Conservation (phyloP, 2,113 vertebrate genomes). For the Eretmochelys imbricata region DNA sequence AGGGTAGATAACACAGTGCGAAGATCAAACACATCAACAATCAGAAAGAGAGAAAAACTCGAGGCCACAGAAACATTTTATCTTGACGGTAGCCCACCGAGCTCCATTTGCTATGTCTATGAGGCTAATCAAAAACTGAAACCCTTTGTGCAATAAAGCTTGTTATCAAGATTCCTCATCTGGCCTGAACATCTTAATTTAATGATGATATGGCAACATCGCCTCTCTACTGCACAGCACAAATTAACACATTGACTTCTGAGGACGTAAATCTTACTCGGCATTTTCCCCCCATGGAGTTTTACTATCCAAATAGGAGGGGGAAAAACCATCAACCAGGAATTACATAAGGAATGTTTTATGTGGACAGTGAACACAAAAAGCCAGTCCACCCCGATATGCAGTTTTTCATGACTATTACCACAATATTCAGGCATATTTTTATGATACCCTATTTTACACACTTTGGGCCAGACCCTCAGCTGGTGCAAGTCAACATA, state of each 20-base stretch:
- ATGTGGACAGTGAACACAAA: background rate
- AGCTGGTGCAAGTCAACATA: background rate
- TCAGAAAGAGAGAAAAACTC: background rate
- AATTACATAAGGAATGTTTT: background rate
- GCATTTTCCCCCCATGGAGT: conserved; percentile 48
- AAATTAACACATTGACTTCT: conserved; percentile 61
- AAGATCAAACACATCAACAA: background rate
- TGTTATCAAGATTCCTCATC: conserved; percentile 63
- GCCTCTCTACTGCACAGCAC: conserved; percentile 44
- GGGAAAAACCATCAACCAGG: conserved; percentile 36
- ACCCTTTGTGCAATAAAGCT: background rate
- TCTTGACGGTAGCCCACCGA: background rate
- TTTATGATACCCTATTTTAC: background rate
- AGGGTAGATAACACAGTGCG: conserved; percentile 1
- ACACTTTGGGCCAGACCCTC: background rate
- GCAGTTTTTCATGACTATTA: background rate
- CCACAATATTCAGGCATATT: background rate
- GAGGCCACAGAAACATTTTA: background rate
- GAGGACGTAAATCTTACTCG: conserved; percentile 65
- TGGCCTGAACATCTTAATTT: conserved; percentile 66
- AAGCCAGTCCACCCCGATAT: background rate
- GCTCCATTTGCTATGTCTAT: background rate
- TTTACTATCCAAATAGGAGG: conserved; percentile 44
- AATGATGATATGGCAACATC: conserved; percentile 61
- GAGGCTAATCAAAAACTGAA: background rate